A percentile compares a stretch with the other conserved stretches of the same genome.
Evolutionary conservation across 37 sponge, comb jelly and placozoan species (phyloP).

Genomic region (Beroe forskalii): DNA sequence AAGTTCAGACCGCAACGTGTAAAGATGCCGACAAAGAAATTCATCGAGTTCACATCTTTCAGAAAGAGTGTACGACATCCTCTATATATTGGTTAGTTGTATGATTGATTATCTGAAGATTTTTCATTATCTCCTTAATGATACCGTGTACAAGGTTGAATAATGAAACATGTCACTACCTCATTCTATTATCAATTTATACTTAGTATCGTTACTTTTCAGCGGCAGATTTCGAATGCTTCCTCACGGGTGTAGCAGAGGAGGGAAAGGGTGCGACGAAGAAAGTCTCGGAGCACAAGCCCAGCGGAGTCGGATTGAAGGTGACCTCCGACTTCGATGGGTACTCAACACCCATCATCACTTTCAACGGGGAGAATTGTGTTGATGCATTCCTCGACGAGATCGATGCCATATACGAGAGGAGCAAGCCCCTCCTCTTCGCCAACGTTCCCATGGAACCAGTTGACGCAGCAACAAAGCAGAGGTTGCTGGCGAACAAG

Average conservation of each 20-base stretch:
- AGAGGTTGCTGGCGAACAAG: neutral
- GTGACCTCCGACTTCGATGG: neutral
- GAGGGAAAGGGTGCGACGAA: neutral
- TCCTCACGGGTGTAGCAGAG: neutral
- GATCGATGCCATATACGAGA: neutral
- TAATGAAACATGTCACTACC: no score
- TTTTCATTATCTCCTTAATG: no score
- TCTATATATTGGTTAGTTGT: neutral
- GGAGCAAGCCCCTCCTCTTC: neutral
- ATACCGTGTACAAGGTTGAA: no score
- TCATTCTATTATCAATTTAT: no score
- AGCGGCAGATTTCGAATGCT: constrained; percentile 17
- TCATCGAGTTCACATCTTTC: neutral
- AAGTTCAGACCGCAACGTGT: neutral
- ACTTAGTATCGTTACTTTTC: no score
- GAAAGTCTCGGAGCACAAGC: neutral
- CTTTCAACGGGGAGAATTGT: neutral
- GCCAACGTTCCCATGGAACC: neutral
- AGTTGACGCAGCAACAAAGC: neutral
- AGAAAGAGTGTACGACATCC: constrained; percentile 3
- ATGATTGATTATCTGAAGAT: no score
- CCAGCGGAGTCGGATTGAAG: neutral
- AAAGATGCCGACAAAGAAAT: neutral
- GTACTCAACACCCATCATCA: neutral
- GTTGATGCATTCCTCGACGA: neutral